A percentile compares a stretch with the other conserved stretches of the same genome.
phyloP scores from a whole-genome alignment of 2,113 vertebrate species.

The Dinomys branickii region DNA sequence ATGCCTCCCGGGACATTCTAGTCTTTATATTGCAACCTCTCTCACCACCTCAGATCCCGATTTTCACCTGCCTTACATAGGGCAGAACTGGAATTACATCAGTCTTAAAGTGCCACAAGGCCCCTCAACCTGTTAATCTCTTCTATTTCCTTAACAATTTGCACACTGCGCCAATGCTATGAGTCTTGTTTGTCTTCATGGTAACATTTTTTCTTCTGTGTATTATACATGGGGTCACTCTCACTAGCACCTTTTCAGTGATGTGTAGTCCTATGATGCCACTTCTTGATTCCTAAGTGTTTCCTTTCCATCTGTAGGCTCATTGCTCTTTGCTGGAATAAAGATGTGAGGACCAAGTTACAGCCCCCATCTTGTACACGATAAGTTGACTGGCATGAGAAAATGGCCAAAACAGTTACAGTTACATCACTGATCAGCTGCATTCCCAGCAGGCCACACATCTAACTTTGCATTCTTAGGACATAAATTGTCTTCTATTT shows the following conservation, averaged over 20 bases:
- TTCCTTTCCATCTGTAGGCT: neutral
- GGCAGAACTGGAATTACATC: neutral
- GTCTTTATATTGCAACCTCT: neutral
- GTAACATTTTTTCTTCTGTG: neutral
- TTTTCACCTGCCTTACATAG: neutral
- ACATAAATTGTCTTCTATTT: neutral
- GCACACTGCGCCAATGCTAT: fast-evolving
- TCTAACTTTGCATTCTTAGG: neutral
- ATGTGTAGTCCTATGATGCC: fast-evolving
- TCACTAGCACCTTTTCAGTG: neutral
- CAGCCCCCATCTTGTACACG: neutral
- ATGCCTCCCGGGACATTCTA: neutral
- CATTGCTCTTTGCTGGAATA: neutral
- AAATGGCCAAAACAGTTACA: neutral
- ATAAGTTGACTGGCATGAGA: neutral
- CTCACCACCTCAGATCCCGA: neutral
- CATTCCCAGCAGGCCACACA: fast-evolving
- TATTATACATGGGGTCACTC: neutral
- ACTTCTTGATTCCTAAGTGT: neutral
- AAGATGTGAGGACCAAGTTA: neutral
- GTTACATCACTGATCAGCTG: neutral
- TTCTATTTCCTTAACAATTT: neutral
- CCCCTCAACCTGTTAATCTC: neutral
- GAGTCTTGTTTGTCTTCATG: neutral
- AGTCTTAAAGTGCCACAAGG: neutral